Percentiles rank a stretch among this genome's conserved stretches.
Evolutionary conservation across 2,888 invertebrate species (phyloP).

Genomic region (Temnothorax rugatulus): DNA sequence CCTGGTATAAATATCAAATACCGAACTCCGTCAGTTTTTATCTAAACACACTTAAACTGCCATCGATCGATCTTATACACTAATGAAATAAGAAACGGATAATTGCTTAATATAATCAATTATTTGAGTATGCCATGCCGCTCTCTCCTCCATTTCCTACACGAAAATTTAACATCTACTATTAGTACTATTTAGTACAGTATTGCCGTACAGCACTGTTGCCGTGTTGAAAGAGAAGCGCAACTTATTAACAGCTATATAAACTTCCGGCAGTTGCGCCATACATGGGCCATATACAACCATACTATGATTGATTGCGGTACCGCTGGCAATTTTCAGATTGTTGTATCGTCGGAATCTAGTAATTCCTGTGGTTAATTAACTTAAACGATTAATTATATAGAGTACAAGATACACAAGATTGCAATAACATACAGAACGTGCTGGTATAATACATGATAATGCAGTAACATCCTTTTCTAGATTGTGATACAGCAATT

Average conservation of each 20-base stretch:
- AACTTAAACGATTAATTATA: conserved; percentile 36
- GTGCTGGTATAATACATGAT: neutral
- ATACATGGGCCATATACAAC: neutral
- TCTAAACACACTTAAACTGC: too few species aligned
- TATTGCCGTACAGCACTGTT: neutral
- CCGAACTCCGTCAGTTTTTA: neutral
- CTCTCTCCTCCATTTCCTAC: too few species aligned
- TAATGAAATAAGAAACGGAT: neutral
- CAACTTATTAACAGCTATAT: conserved; percentile 2
- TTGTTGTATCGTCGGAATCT: neutral
- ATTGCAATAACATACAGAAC: neutral
- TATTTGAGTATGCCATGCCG: neutral
- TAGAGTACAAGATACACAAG: conserved; percentile 14
- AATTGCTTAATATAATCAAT: neutral
- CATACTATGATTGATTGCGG: conserved; percentile 4
- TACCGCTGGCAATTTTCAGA: conserved; percentile 1
- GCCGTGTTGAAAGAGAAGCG: neutral
- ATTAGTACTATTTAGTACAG: neutral
- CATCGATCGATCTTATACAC: neutral
- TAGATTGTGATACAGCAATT: conserved; percentile 2
- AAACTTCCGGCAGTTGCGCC: neutral
- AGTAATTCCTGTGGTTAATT: conserved; percentile 21
- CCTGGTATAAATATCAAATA: neutral
- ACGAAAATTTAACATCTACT: neutral
- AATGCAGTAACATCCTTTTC: conserved; percentile 3